Evolutionary conservation across 1,140 invertebrate genomes (phyloP), one percentile per base, ranked within the genome.

Genomic region (Platyscapa corneri): DNA sequence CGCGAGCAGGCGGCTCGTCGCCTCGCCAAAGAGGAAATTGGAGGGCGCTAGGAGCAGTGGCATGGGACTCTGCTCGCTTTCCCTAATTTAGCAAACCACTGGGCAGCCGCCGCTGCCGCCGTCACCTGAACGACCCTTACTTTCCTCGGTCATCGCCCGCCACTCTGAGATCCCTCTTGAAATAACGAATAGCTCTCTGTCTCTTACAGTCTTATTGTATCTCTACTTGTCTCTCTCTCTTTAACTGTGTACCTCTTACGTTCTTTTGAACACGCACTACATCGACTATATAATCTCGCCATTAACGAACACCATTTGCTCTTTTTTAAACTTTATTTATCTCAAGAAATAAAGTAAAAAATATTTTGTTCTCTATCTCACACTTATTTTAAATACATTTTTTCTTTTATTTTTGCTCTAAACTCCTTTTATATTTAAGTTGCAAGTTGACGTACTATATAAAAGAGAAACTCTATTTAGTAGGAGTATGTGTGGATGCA

Each of bases 21-120:
- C n/a, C n/a, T n/a, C n/a, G n/a, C 42, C 23, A 7, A 6, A 39
- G 77, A 80, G 87, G 89, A 90, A 90, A 90, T 90, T 90, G 88
- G 86, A 89, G 89, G 67, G 87, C 80, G 85, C 34, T 10, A 83
- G 27, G 3, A 16, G 30, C 30, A 53, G 20, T 53, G 34, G n/a
- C 70, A 42, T 14, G 86, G 90, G 87, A 87, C 85, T 86, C 86
- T 84, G 72, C 64, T 78, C 86, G 87, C 88, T 89, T 90, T 89
- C 89, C 87, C 89, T 89, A 90, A 90, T 90, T 90, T 87, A 86
- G 86, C 82, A 85, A 86, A 83, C 89, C 86, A 85, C 88, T 86
- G 83, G 77, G 56, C 77, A 85, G 46, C 67, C 72, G 12, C 37
- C 18, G 10, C 7, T 0, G 65, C 14, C 80, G 30, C 20, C n/a